Conservation (phyloP, 2,113 vertebrate species). For the Lagopus muta region DNA sequence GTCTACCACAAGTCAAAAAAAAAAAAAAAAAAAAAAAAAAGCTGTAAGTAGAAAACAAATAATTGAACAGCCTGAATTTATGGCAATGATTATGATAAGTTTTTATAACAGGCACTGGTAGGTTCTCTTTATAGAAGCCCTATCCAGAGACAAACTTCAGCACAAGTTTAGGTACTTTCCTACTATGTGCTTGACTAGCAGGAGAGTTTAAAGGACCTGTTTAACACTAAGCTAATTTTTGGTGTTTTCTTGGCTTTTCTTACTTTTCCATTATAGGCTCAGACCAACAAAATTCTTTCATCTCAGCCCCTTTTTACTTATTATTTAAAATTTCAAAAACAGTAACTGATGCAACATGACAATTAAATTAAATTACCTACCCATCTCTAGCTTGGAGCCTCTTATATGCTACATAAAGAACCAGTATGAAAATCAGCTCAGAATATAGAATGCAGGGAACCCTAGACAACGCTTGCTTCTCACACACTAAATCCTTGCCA, state of each 20-base stretch:
- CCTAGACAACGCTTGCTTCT: neutral
- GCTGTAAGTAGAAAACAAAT: slow-evolving; percentile 37
- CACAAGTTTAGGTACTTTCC: neutral
- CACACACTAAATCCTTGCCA: neutral
- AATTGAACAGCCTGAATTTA: neutral
- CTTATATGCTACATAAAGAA: neutral
- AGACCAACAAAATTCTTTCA: neutral
- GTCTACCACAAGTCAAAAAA: neutral
- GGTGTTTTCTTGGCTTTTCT: neutral
- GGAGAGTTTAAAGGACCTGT: neutral
- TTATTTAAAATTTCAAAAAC: neutral
- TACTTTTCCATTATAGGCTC: neutral
- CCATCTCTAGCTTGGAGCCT: neutral
- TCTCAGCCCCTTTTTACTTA: neutral
- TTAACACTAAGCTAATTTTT: neutral
- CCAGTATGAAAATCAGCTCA: neutral
- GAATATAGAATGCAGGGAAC: neutral
- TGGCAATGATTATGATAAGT: neutral
- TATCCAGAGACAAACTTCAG: neutral
- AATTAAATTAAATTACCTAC: neutral
- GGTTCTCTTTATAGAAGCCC: neutral
- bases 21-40: neutral
- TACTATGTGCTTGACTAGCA: neutral
- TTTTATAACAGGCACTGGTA: neutral
- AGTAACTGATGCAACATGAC: neutral